Evolutionary conservation across 2,888 invertebrate genomes (phyloP).

Genomic region (Adineta ricciae): DNA sequence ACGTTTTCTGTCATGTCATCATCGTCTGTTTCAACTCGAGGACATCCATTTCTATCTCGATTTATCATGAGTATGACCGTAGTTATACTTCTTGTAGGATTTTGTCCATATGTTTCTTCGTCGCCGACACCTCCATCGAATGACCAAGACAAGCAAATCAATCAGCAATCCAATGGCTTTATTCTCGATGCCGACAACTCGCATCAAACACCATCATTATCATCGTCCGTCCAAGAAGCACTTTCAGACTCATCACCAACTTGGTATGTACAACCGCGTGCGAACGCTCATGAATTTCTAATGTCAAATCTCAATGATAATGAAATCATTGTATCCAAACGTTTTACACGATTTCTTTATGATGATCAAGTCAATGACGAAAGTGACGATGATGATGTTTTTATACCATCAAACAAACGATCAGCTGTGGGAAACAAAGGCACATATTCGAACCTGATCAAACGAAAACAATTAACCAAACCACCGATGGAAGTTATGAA

Average conservation of each 20-base stretch:
- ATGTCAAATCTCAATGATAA: not conserved
- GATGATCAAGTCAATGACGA: not conserved
- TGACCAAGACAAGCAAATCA: not conserved
- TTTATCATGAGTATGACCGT: not conserved
- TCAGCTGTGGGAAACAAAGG: not conserved
- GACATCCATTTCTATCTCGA: not conserved
- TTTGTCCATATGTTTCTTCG: not conserved
- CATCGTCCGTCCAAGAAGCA: not conserved
- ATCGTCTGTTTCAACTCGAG: not conserved
- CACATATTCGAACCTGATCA: not conserved
- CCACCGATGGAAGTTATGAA: conserved; percentile 18
- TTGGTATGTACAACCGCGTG: not conserved
- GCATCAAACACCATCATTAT: not conserved
- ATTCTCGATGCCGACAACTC: not conserved
- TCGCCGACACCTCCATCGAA: not conserved
- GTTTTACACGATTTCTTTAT: not conserved
- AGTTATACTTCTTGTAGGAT: not conserved
- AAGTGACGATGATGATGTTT: not conserved
- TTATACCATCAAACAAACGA: not conserved
- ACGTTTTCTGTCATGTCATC: not conserved
- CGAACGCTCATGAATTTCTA: not conserved
- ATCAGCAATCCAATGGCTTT: not conserved
- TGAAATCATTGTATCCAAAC: not conserved
- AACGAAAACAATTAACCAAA: not conserved
- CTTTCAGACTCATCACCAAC: not conserved